These are phyloP conservation scores for Fregata magnificens DNA, from an alignment of 2,113 vertebrate species.

Conservation along the genomic window DNA sequence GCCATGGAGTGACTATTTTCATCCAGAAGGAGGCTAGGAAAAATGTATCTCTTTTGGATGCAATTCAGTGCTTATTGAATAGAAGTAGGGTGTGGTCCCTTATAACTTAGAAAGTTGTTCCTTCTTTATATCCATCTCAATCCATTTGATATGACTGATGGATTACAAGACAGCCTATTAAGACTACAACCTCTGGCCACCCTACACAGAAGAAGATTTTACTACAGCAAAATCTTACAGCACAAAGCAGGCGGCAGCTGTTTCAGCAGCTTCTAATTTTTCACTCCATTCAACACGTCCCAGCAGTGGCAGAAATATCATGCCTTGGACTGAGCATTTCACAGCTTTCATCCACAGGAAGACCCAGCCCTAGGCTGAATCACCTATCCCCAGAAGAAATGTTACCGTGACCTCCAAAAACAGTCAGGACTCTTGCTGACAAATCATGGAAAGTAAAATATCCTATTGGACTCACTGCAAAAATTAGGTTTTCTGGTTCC, in stretches of 20 bases:
- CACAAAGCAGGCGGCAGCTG: not conserved
- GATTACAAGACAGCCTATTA: not conserved
- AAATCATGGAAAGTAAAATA: not conserved
- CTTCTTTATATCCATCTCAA: not conserved
- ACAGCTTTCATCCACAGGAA: not conserved
- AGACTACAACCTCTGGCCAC: not conserved
- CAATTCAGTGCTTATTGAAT: not conserved
- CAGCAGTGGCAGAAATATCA: not conserved
- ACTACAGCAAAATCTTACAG: not conserved
- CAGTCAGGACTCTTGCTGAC: not conserved
- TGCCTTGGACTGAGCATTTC: not conserved
- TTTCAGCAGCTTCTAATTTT: constrained; percentile 35
- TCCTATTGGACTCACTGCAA: not conserved
- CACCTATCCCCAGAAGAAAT: not conserved
- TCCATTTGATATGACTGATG: not conserved
- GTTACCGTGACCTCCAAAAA: not conserved
- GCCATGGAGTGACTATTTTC: not conserved
- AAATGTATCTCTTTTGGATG: not conserved
- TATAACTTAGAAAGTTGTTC: not conserved
- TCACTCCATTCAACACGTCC: constrained; percentile 31
- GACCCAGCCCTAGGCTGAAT: not conserved
- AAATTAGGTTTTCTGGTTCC: not conserved
- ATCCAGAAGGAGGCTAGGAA: not conserved
- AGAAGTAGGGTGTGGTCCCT: not conserved
- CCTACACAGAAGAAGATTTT: not conserved